A percentile compares a stretch with the other conserved stretches of the same genome.
Evolutionary conservation across 2,888 invertebrate species (phyloP).

Genomic region (Dione vanillae): DNA sequence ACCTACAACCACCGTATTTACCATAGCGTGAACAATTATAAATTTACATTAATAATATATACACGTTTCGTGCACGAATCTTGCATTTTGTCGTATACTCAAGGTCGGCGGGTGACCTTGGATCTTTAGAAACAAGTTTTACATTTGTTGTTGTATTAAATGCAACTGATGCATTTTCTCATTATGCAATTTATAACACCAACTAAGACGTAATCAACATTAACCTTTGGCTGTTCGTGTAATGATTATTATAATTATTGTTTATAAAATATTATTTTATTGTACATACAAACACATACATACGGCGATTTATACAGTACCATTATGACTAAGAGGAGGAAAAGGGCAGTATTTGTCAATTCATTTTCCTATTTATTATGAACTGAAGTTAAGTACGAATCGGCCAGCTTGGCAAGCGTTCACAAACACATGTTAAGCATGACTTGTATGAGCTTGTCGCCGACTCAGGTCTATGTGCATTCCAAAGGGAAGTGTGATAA

Average conservation of each 20-base stretch:
- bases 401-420: too few relatives aligned
- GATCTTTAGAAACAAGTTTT: constrained; percentile 37
- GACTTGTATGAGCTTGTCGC: too few relatives aligned
- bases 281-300: constrained; percentile 6
- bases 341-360: too few relatives aligned
- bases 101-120: constrained; percentile 35
- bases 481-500: too few relatives aligned
- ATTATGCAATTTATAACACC: constrained; percentile 13
- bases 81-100: constrained; percentile 25
- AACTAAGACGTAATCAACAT: constrained; percentile 5
- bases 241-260: not conserved
- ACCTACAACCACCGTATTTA: not conserved
- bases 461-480: too few relatives aligned
- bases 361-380: too few relatives aligned
- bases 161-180: constrained; percentile 6
- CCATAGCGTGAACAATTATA: not conserved
- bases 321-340: too few relatives aligned
- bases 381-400: too few relatives aligned
- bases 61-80: not conserved
- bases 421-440: too few relatives aligned
- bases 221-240: not conserved
- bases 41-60: not conserved
- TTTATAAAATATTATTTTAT: constrained; percentile 3
- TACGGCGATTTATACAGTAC: too few relatives aligned
- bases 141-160: constrained; percentile 19